A percentile compares a stretch with the other conserved stretches of the same genome.
Conservation (phyloP, 1,140 invertebrate species). For the Trichoplusia ni region DNA sequence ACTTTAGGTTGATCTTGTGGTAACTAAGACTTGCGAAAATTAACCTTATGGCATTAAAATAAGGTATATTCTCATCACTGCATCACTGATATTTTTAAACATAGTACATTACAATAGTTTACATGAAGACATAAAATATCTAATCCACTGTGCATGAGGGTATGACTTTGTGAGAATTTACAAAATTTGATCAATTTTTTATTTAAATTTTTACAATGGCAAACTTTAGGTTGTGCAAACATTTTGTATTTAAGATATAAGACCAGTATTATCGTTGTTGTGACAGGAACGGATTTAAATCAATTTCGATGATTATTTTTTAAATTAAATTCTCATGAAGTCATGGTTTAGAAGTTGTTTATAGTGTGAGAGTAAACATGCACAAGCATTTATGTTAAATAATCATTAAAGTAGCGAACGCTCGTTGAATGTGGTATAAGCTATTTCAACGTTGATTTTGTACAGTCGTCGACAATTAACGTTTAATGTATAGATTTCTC, state of each 20-base stretch:
- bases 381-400: slow-evolving; percentile 44
- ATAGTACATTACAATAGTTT: not conserved
- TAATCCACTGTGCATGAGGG: slow-evolving; percentile 11
- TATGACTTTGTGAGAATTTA: slow-evolving; percentile 23
- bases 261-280: slow-evolving; percentile 27
- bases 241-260: slow-evolving; percentile 12
- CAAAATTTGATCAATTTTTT: not conserved
- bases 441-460: slow-evolving; percentile 21
- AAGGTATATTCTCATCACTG: too few relatives aligned
- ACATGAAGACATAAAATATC: slow-evolving; percentile 13
- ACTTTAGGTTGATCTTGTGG: too few relatives aligned
- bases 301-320: not conserved
- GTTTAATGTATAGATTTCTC: not conserved
- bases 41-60: too few relatives aligned
- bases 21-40: too few relatives aligned
- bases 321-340: slow-evolving; percentile 25
- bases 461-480: slow-evolving; percentile 20
- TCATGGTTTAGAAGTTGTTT: slow-evolving; percentile 29
- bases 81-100: not conserved
- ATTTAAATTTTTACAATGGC: slow-evolving; percentile 6
- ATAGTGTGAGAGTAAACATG: slow-evolving; percentile 33
- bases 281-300: not conserved
- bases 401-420: slow-evolving; percentile 13
- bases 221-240: slow-evolving; percentile 3
- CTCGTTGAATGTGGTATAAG: slow-evolving; percentile 27